A percentile compares a stretch with the other conserved stretches of the same genome.
phyloP scores from a whole-genome alignment of 1,140 invertebrate genomes.

The Orussus abietinus region DNA sequence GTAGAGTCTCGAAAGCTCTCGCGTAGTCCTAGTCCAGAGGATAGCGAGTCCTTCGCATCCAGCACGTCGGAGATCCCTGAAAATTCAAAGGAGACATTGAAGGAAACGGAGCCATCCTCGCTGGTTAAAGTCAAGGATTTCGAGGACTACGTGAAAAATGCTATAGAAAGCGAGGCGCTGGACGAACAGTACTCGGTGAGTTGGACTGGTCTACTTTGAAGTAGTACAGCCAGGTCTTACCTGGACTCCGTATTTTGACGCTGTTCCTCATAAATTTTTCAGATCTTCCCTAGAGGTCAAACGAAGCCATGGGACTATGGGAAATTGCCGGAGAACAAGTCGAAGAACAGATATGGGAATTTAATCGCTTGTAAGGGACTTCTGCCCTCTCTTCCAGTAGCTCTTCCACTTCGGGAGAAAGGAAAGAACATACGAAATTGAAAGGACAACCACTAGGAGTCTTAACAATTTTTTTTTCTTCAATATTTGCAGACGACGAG shows the following conservation, averaged over 20 bases:
- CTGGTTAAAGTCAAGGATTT: conserved; percentile 28
- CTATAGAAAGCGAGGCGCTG: conserved; percentile 23
- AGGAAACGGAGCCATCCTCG: conserved; percentile 1
- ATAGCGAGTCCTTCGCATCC: not conserved
- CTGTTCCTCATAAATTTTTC: not conserved
- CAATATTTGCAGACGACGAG: conserved; percentile 60
- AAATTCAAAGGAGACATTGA: not conserved
- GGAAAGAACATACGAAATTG: too few species aligned
- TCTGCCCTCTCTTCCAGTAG: too few species aligned
- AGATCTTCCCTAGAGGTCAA: conserved; percentile 31
- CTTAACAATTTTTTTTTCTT: conserved; percentile 9
- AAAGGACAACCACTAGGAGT: too few species aligned
- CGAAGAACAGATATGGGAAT: conserved; percentile 73
- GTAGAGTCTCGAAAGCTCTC: not conserved
- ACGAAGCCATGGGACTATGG: conserved; percentile 32
- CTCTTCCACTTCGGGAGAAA: too few species aligned
- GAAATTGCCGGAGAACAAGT: conserved; percentile 57
- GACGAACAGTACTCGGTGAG: conserved; percentile 29
- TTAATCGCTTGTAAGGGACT: conserved; percentile 68
- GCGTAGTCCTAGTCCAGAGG: not conserved
- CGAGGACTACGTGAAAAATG: conserved; percentile 28
- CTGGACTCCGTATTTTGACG: too few species aligned
- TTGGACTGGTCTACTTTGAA: too few species aligned
- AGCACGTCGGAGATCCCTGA: too few species aligned
- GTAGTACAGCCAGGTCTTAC: too few species aligned